These are phyloP conservation scores for Hippocampus barbouri DNA, from an alignment of 2,113 vertebrate genomes.

Conservation along the genomic window DNA sequence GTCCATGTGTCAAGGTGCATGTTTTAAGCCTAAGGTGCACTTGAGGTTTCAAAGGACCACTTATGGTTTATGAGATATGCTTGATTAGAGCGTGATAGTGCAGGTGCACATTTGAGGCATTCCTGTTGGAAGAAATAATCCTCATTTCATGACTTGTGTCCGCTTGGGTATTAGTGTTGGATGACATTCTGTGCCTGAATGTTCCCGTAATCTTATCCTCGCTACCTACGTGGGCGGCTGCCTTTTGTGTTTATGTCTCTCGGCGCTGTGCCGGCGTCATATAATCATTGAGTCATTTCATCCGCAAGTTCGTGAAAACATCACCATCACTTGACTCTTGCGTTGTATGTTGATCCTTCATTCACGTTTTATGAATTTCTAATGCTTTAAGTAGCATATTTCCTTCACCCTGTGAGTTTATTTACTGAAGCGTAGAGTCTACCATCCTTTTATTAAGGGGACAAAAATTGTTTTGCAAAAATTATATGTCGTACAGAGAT, in stretches of 20 bases:
- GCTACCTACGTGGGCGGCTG: conserved; percentile 7
- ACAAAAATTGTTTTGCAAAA: too few species aligned
- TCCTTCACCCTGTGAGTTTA: too few species aligned
- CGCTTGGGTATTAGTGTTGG: background rate
- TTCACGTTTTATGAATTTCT: too few species aligned
- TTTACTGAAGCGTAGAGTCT: too few species aligned
- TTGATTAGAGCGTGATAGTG: background rate
- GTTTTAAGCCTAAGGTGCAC: too few species aligned
- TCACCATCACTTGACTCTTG: background rate
- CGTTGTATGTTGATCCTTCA: background rate
- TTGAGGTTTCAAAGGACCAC: too few species aligned
- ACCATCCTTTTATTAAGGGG: too few species aligned
- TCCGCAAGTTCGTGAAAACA: background rate
- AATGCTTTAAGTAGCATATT: too few species aligned
- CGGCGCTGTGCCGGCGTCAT: background rate
- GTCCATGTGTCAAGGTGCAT: too few species aligned
- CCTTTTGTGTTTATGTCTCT: conserved; percentile 1
- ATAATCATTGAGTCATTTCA: background rate
- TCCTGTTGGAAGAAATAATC: background rate
- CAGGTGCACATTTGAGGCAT: background rate
- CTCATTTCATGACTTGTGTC: background rate
- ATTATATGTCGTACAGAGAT: too few species aligned
- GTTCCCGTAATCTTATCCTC: conserved; percentile 21
- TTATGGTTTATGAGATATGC: background rate
- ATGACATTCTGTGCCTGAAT: conserved; percentile 17